Percentiles rank a stretch among this genome's conserved stretches.
phyloP scores from a whole-genome alignment of 1,140 invertebrate genomes.

The Neelides sp. region DNA sequence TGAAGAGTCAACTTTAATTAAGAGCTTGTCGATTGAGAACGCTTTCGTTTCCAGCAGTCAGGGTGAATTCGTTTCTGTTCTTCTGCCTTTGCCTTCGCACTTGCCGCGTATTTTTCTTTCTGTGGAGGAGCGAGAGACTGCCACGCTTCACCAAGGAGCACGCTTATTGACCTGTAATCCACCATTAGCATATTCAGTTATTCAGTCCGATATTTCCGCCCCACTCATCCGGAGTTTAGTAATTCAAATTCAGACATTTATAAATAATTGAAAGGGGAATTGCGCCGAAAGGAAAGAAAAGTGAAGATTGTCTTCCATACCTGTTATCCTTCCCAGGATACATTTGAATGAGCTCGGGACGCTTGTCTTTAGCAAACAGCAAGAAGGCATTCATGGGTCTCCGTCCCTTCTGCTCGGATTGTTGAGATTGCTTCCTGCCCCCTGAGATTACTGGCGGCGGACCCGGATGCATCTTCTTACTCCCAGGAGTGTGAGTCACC shows the following conservation, averaged over 20 bases:
- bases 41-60: slow-evolving; percentile 47
- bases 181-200: slow-evolving; percentile 5
- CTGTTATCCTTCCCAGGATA: slow-evolving; percentile 47
- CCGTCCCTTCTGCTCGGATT: slow-evolving; percentile 20
- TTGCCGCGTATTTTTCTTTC: slow-evolving; percentile 37
- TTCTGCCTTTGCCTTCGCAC: slow-evolving; percentile 41
- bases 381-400: slow-evolving; percentile 49
- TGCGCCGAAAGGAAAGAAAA: too few relatives aligned
- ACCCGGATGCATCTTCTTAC: too few relatives aligned
- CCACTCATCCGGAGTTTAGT: slow-evolving; percentile 6
- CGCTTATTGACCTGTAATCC: slow-evolving; percentile 42
- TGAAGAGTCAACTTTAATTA: slow-evolving; percentile 4
- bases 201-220: background rate
- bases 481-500: too few relatives aligned
- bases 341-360: slow-evolving; percentile 42
- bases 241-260: slow-evolving; percentile 5
- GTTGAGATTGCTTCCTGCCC: background rate
- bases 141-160: slow-evolving; percentile 44
- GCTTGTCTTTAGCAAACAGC: slow-evolving; percentile 43
- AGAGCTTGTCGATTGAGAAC: slow-evolving; percentile 35
- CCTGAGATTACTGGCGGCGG: slow-evolving; percentile 22
- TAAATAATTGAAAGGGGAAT: too few relatives aligned
- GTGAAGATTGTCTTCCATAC: slow-evolving; percentile 32
- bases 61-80: slow-evolving; percentile 43
- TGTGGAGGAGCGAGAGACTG: slow-evolving; percentile 38